Evolutionary conservation across 2,113 vertebrate genomes (phyloP).

Genomic region (Amphilophus citrinellus): DNA sequence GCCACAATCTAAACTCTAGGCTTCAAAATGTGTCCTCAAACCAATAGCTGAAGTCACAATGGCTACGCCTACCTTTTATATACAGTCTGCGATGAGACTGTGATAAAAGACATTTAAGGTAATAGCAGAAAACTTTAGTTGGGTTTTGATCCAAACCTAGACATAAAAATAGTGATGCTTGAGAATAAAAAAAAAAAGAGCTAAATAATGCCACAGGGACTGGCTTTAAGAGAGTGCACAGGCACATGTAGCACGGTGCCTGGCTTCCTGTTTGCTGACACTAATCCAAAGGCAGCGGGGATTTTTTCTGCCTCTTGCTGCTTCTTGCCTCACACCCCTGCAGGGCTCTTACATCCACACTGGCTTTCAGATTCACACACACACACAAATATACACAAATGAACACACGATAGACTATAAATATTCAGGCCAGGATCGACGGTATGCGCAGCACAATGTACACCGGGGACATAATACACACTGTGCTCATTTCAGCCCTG

Average conservation of each 20-base stretch:
- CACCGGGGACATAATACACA: constrained; percentile 49
- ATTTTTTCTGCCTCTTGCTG: constrained; percentile 81
- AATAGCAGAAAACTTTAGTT: background rate
- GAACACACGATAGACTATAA: constrained; percentile 66
- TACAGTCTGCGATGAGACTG: background rate
- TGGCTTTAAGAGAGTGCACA: constrained; percentile 52
- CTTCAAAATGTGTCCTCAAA: too few relatives aligned
- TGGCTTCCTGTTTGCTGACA: constrained; percentile 75
- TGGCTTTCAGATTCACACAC: constrained; percentile 61
- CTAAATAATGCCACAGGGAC: constrained; percentile 24
- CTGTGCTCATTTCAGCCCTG: constrained; percentile 53
- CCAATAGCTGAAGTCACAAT: background rate
- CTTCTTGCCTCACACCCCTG: constrained; percentile 80
- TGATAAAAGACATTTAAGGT: background rate
- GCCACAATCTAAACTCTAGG: too few relatives aligned
- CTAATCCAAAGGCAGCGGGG: constrained; percentile 77
- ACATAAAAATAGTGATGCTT: constrained; percentile 8
- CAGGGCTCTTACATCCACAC: constrained; percentile 70
- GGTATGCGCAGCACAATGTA: constrained; percentile 49
- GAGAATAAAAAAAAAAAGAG: background rate
- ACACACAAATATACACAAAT: constrained; percentile 59
- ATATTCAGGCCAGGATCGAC: constrained; percentile 69
- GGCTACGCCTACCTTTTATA: background rate
- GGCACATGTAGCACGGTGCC: constrained; percentile 55
- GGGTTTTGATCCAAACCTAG: constrained; percentile 9